These are phyloP conservation scores for Oryzias melastigma DNA, from an alignment of 2,113 vertebrate species.

Conservation along the genomic window DNA sequence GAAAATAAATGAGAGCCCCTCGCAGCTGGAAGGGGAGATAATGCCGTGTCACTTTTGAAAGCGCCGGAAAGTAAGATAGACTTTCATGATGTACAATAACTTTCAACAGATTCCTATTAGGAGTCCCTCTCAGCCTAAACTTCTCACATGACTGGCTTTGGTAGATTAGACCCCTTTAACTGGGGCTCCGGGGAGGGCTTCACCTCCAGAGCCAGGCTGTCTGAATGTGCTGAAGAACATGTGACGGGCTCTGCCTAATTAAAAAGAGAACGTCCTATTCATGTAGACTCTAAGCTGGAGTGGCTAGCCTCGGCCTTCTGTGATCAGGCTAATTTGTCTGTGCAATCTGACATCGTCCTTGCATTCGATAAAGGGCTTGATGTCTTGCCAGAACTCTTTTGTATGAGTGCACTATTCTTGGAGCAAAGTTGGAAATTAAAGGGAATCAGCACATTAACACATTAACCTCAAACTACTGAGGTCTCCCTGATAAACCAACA, in stretches of 20 bases:
- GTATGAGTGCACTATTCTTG: not conserved
- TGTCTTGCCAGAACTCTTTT: conserved; percentile 15
- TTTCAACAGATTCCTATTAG: conserved; percentile 16
- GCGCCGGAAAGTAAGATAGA: conserved; percentile 2
- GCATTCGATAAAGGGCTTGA: conserved; percentile 28
- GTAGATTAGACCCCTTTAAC: conserved; percentile 42
- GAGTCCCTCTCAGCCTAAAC: conserved; percentile 25
- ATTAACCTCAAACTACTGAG: not conserved
- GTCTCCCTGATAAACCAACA: too few species aligned
- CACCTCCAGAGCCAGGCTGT: conserved; percentile 10
- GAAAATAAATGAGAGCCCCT: conserved; percentile 34
- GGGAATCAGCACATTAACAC: conserved; percentile 22
- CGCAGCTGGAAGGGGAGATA: conserved; percentile 15
- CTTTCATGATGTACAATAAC: conserved; percentile 20
- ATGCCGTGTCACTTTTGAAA: conserved; percentile 15
- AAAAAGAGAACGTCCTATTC: conserved; percentile 47
- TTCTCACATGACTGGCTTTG: conserved; percentile 46
- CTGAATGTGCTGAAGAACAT: conserved; percentile 19
- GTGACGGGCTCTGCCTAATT: conserved; percentile 40
- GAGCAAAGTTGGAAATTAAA: conserved; percentile 6
- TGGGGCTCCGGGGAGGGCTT: conserved; percentile 8
- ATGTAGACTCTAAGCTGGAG: conserved; percentile 37
- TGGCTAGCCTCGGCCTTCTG: conserved; percentile 20
- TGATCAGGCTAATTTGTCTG: conserved; percentile 54
- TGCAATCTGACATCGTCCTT: conserved; percentile 19